Conservation (phyloP, 2,113 vertebrate species). For the Amblyornis subalaris region DNA sequence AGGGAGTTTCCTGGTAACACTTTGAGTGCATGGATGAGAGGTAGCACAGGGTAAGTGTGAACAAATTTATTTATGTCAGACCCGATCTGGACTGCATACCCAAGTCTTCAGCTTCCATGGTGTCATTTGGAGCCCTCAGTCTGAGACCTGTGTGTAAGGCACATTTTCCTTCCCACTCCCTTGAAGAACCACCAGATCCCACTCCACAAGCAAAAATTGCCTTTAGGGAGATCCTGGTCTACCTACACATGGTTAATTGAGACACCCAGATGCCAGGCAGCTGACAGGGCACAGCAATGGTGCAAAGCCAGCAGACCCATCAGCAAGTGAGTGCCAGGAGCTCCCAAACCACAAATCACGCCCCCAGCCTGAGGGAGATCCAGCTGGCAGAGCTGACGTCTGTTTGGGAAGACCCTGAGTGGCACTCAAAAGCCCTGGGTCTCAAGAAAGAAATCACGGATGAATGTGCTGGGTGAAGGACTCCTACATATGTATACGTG, state of each 20-base stretch:
- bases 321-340: neutral
- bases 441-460: neutral
- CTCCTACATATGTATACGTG: neutral
- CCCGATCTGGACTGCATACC: neutral
- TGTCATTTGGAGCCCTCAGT: neutral
- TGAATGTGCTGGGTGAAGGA: slow-evolving; percentile 3
- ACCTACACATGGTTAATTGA: neutral
- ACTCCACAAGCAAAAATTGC: neutral
- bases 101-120: neutral
- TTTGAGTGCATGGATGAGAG: neutral
- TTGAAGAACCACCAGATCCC: neutral
- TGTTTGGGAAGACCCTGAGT: neutral
- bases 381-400: neutral
- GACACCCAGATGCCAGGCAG: neutral
- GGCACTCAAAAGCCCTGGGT: neutral
- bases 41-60: neutral
- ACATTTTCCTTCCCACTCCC: neutral
- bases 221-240: neutral
- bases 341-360: neutral
- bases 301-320: neutral
- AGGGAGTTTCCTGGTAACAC: neutral
- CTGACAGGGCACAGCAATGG: neutral
- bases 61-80: neutral
- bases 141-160: neutral
- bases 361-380: neutral